phyloP scores from a whole-genome alignment of 2,113 vertebrate species.

The Tragulus kanchil region DNA sequence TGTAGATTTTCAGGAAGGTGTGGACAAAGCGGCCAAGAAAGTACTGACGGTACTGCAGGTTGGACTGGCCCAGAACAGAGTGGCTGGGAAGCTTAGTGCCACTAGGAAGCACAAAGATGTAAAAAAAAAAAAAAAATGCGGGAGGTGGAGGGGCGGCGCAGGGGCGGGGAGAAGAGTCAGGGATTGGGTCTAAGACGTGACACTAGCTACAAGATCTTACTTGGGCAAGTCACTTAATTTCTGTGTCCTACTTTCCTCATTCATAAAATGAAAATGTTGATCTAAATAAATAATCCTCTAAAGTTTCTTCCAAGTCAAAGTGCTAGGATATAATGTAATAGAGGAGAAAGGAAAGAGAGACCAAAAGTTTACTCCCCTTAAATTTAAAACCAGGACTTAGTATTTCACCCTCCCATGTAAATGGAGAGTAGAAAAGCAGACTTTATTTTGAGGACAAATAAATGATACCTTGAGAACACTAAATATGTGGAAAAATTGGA shows the following conservation, averaged over 20 bases:
- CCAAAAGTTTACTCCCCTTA: not conserved
- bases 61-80: not conserved
- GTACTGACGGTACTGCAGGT: not conserved
- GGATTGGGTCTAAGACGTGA: not conserved
- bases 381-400: slow-evolving; percentile 21
- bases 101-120: not conserved
- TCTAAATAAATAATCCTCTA: not conserved
- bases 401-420: not conserved
- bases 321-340: not conserved
- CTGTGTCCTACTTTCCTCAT: not conserved
- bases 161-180: not conserved
- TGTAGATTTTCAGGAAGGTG: not conserved
- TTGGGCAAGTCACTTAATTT: not conserved
- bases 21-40: not conserved
- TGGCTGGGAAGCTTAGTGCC: not conserved
- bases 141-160: no score
- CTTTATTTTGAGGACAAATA: slow-evolving; percentile 16
- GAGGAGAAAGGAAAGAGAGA: not conserved
- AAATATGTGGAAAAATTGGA: not conserved
- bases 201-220: not conserved
- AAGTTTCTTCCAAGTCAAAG: not conserved
- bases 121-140: not conserved
- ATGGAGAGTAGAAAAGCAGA: not conserved
- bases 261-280: not conserved
- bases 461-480: not conserved